phyloP scores from a whole-genome alignment of 2,797 vertebrate species.

The Macropodus opercularis region DNA sequence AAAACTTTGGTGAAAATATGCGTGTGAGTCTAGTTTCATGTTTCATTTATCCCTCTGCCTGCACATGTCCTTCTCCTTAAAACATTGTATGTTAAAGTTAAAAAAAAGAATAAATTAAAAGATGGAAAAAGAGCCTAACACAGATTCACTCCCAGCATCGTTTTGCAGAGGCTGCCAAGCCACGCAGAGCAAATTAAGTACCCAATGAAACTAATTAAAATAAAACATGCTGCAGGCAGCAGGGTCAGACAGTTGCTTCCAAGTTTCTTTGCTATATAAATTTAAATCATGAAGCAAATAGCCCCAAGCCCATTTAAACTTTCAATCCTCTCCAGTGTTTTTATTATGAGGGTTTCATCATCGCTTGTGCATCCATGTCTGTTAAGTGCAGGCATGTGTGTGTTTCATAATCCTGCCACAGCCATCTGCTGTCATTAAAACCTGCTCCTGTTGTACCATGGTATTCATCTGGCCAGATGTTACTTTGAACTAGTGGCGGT shows the following conservation, averaged over 20 bases:
- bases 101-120: slow-evolving; percentile 49
- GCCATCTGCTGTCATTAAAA: slow-evolving; percentile 73
- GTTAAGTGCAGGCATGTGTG: slow-evolving; percentile 33
- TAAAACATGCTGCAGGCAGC: slow-evolving; percentile 48
- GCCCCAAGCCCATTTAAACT: slow-evolving; percentile 20
- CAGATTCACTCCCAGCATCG: slow-evolving; percentile 35
- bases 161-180: slow-evolving; percentile 47
- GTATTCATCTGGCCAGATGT: slow-evolving; percentile 52
- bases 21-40: background rate
- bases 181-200: slow-evolving; percentile 47
- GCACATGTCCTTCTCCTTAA: too few relatives aligned
- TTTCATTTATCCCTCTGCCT: slow-evolving; percentile 7
- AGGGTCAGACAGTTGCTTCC: slow-evolving; percentile 39
- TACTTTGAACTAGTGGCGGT: slow-evolving; percentile 38
- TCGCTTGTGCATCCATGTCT: slow-evolving; percentile 29
- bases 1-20: slow-evolving; percentile 37
- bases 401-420: slow-evolving; percentile 62
- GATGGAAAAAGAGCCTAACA: slow-evolving; percentile 37
- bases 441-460: slow-evolving; percentile 42
- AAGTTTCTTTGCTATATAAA: slow-evolving; percentile 56
- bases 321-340: slow-evolving; percentile 22
- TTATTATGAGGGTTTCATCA: slow-evolving; percentile 28
- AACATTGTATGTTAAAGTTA: too few relatives aligned
- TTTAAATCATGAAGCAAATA: slow-evolving; percentile 56
- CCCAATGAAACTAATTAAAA: slow-evolving; percentile 66